Conservation (phyloP, 2,797 vertebrate species). For the Gephyroberyx darwinii region DNA sequence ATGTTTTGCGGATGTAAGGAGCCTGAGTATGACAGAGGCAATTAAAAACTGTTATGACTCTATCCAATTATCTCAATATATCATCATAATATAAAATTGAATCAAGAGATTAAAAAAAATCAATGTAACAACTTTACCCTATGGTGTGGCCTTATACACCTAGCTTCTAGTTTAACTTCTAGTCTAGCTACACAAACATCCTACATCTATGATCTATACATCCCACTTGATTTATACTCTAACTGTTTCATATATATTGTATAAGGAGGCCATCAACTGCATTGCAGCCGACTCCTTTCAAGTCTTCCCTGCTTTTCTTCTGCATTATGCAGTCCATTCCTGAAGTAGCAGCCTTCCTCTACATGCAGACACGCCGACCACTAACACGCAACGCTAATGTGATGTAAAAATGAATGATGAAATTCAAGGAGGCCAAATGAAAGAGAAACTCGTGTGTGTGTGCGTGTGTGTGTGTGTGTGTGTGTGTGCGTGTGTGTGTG, state of each 20-base stretch:
- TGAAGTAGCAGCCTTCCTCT: slow-evolving; percentile 74
- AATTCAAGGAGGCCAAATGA: slow-evolving; percentile 84
- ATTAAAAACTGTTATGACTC: slow-evolving; percentile 8
- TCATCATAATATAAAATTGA: slow-evolving; percentile 19
- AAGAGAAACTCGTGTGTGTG: slow-evolving; percentile 74
- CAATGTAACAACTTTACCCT: background rate
- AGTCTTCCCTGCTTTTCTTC: slow-evolving; percentile 63
- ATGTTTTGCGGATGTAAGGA: slow-evolving; percentile 27
- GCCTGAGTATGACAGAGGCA: background rate
- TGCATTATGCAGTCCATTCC: slow-evolving; percentile 82
- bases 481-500: slow-evolving; percentile 7
- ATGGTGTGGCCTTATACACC: slow-evolving; percentile 16
- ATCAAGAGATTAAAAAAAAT: background rate
- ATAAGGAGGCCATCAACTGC: slow-evolving; percentile 48
- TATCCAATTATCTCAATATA: background rate
- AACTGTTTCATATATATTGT: slow-evolving; percentile 46
- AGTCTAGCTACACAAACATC: slow-evolving; percentile 20
- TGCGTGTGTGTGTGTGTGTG: slow-evolving; percentile 30
- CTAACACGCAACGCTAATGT: slow-evolving; percentile 79
- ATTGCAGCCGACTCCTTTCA: slow-evolving; percentile 39
- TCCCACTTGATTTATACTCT: slow-evolving; percentile 34
- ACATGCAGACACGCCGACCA: slow-evolving; percentile 66
- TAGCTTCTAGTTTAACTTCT: slow-evolving; percentile 13
- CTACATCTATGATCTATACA: slow-evolving; percentile 42
- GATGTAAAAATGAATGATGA: slow-evolving; percentile 86